Percentiles rank a stretch among this genome's conserved stretches.
These are phyloP conservation scores for Ascidia mentula DNA, from an alignment of 23 tunicate species.

Conservation along the genomic window DNA sequence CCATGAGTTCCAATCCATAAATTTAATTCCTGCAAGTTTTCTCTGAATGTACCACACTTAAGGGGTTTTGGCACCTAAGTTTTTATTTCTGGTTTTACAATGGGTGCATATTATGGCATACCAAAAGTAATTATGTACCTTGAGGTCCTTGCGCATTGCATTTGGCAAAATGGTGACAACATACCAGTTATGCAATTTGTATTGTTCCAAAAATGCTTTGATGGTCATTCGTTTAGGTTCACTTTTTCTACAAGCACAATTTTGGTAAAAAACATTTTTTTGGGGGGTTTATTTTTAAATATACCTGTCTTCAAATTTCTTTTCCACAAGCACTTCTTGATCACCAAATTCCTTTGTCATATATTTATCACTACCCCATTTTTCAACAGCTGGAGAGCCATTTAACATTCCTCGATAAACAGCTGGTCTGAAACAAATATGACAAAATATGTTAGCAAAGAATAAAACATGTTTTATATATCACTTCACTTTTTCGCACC, in stretches of 20 bases:
- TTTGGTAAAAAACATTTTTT: too few species aligned
- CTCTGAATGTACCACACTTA: slow-evolving; percentile 74
- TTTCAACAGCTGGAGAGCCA: slow-evolving; percentile 62
- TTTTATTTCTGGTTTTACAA: too few species aligned
- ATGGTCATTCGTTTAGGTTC: slow-evolving; percentile 83
- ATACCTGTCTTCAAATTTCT: slow-evolving; percentile 86
- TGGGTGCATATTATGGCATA: neutral
- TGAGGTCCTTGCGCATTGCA: slow-evolving; percentile 70
- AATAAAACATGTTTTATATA: neutral
- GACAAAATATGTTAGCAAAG: neutral
- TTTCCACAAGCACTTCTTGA: slow-evolving; percentile 80
- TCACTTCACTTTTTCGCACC: neutral
- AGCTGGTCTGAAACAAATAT: slow-evolving; percentile 49
- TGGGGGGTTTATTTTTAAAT: neutral
- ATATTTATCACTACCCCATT: slow-evolving; percentile 63
- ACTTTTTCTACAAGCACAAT: slow-evolving; percentile 34
- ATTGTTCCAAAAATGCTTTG: slow-evolving; percentile 48
- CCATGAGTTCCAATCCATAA: slow-evolving; percentile 93
- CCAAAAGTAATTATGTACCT: slow-evolving; percentile 24
- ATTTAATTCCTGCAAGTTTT: slow-evolving; percentile 73
- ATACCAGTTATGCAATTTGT: slow-evolving; percentile 74
- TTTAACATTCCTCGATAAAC: slow-evolving; percentile 59
- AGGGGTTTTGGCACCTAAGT: slow-evolving; percentile 82
- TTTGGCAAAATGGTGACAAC: slow-evolving; percentile 84
- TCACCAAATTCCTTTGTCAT: slow-evolving; percentile 58